Evolutionary conservation across 2,888 invertebrate species (phyloP), one percentile per base, ranked within the genome.

Genomic region (Pseudococcus jackbeardsleyi): DNA sequence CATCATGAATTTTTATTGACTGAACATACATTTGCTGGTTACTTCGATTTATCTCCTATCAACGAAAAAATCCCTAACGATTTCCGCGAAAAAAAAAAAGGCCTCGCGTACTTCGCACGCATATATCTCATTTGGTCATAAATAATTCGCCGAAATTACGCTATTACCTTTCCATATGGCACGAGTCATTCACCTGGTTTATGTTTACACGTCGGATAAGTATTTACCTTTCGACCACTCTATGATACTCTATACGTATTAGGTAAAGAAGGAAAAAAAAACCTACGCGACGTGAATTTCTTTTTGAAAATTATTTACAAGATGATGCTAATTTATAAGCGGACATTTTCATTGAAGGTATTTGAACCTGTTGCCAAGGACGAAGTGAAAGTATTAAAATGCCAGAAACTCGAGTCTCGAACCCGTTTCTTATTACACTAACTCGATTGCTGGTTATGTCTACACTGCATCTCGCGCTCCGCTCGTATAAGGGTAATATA

Each of bases 331-430:
- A 85, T 85, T 85, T 85, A 85, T 50, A 54, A 85, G 64, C 59
- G 50, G 50, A 85, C 59, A 85, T 59, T 59, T 59, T 85, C 59
- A 54, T 50, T 59, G 33, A 54, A 54, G 54, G 85, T 85, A 85
- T 59, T 72, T 46, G 48, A 86, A 86, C 86, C 86, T 86, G 86
- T 86, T 86, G 64, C 64, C 68, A 86, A 86, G 86, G 86, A 86
- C 64, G 86, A 86, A 86, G 86, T 86, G 86, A 86, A 86, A 86
- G 86, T 86, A 64, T 72, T 86, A 68, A 86, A 86, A 86, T 86
- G 86, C 64, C 86, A 86, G 72, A 86, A 86, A 72, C 39, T n/a
- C 72, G 86, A 86, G 39, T 59, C 39, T 39, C 72, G 86, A 86
- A 86, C 86, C 59, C 59, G 86, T 86, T 86, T 86, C 68, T 64